Conservation (phyloP, 2,797 vertebrate genomes). For the Sternotherus odoratus region DNA sequence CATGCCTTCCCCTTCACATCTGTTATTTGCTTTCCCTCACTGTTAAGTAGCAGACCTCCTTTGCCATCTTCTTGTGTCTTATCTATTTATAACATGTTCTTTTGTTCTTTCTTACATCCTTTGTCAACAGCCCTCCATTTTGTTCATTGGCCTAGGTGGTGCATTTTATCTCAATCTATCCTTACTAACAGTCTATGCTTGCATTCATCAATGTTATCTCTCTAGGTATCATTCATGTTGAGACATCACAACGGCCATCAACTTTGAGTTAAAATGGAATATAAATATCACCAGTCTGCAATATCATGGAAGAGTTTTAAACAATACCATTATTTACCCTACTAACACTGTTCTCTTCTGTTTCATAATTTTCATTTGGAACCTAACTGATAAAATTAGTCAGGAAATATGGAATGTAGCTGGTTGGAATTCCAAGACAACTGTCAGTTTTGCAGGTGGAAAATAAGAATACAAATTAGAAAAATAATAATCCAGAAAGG, state of each 20-base stretch:
- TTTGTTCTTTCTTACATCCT: not conserved
- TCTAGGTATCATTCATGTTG: conserved; percentile 29
- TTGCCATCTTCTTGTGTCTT: not conserved
- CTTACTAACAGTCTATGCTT: not conserved
- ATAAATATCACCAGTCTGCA: not conserved
- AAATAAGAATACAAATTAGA: not conserved
- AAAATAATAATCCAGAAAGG: not conserved
- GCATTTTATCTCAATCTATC: not conserved
- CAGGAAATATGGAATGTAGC: not conserved
- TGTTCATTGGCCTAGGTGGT: not conserved
- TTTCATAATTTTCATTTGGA: not conserved
- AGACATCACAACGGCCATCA: conserved; percentile 39
- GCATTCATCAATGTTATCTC: not conserved
- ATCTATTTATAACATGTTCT: not conserved
- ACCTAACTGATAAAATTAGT: not conserved
- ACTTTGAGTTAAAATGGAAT: conserved; percentile 29
- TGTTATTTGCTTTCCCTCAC: not conserved
- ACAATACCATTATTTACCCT: not conserved
- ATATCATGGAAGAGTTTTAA: conserved; percentile 17
- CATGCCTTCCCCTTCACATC: not conserved
- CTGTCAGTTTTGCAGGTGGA: not conserved
- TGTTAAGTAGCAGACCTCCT: not conserved
- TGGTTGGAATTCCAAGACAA: not conserved
- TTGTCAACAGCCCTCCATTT: not conserved
- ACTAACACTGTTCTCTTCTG: not conserved